Conservation (phyloP, 2,113 vertebrate genomes). For the Ammospiza nelsoni region DNA sequence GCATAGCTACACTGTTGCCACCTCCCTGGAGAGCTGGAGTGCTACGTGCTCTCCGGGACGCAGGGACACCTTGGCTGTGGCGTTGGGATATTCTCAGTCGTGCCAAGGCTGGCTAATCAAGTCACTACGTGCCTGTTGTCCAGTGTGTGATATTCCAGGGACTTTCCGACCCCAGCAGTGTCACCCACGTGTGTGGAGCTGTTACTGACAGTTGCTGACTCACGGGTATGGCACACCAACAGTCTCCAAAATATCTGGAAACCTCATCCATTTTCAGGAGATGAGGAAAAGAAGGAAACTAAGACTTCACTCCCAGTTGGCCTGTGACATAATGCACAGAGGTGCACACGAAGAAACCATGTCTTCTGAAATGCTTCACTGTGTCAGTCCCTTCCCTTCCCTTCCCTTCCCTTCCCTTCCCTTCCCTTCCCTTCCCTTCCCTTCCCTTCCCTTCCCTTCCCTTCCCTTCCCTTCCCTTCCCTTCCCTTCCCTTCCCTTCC, state of each 20-base stretch:
- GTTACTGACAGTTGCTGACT: conserved; percentile 24
- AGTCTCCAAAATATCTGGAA: background rate
- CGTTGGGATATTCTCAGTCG: background rate
- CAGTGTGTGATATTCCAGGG: background rate
- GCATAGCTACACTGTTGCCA: background rate
- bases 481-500: too few species aligned
- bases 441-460: background rate
- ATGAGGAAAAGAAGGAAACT: background rate
- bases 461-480: too few species aligned
- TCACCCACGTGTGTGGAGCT: background rate
- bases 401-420: background rate
- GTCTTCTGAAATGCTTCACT: background rate
- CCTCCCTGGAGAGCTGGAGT: background rate
- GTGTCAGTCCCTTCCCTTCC: background rate
- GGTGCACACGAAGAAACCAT: accelerated
- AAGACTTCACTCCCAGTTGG: background rate
- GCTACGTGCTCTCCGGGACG: accelerated
- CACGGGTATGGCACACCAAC: background rate
- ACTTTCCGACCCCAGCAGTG: background rate
- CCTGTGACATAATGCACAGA: background rate
- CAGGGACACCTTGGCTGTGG: background rate
- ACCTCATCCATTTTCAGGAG: background rate
- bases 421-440: background rate
- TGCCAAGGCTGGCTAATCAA: background rate
- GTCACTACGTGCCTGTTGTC: background rate